Conservation (phyloP, 2,113 vertebrate genomes). For the Dolichotis patagonum region DNA sequence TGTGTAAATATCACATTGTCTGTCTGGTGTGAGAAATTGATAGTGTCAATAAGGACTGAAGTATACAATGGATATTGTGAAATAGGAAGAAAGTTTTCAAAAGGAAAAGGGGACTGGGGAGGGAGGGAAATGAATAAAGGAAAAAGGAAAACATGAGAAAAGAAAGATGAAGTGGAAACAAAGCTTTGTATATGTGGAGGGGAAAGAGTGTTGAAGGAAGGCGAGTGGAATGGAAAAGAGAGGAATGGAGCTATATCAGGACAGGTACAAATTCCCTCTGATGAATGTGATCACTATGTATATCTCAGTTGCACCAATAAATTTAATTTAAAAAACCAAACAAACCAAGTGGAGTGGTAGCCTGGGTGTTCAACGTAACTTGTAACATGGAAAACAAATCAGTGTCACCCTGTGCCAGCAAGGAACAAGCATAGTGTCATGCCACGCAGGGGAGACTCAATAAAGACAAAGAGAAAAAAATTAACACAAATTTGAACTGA, state of each 20-base stretch:
- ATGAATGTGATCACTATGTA: not conserved
- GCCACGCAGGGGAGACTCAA: not conserved
- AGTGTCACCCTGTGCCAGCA: not conserved
- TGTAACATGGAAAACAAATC: not conserved
- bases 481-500: not conserved
- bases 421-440: not conserved
- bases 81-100: no score
- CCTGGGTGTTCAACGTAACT: not conserved
- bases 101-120: no score
- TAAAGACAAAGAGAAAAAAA: not conserved
- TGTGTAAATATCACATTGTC: no score
- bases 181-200: not conserved
- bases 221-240: not conserved
- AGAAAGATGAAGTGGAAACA: no score
- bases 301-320: not conserved
- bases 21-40: no score
- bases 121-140: no score
- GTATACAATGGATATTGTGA: no score
- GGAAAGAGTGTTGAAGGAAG: not conserved
- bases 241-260: not conserved
- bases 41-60: no score
- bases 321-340: not conserved
- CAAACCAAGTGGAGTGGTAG: not conserved
- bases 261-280: not conserved
- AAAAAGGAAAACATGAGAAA: no score